Base-by-base conservation (phyloP, 35 echinoderm and acorn worm species). In the Nesometra sesokonis region DNA sequence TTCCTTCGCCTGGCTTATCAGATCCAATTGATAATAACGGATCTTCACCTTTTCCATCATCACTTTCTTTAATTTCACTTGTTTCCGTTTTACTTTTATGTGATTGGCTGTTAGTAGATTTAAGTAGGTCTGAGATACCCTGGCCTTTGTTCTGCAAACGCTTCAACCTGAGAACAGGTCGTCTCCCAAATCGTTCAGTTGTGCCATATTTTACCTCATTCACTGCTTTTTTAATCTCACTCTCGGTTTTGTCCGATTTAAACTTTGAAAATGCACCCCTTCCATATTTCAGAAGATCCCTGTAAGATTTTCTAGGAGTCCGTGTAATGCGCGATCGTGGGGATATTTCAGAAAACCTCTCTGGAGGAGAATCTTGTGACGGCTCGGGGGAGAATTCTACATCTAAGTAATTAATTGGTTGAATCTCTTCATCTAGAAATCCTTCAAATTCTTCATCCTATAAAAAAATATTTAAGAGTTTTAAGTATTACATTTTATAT, bases 361-460 rank as follows among this genome's bases (percentile, higher is more conserved):
- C 13, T 76, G 37, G 38, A 32, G 40, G 13, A 13, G 37, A 29
- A 11, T 47, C 43, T 78, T 78, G 77, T 9, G 23, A 35, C 31
- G 37, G 35, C 37, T 67, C 38, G 85, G 38, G 4, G 82, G 37
- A 35, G 13, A 77, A 8, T 34, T 36, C 76, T 78, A 86, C 2
- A 32, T 77, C 86, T 17, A 87, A 84, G 29, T 85, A 87, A 0
- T 33, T 23, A 29, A 80, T 76, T 29, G 15, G 46, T 23, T 89
- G 87, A 79, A 92, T 80, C 33, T 95, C 90, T 13, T 84, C 80
- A 31, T 78, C 35, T 19, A 90, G 76, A 84, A 95, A 95, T 11
- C 93, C 93, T 34, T 78, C 35, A 80, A 95, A 95, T 29, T 95
- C 90, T 83, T 95, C 93, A 19, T 95, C 93, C 90, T 95, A 29